Conservation (phyloP, 2,888 invertebrate genomes). For the Eupithecia dodoneata region DNA sequence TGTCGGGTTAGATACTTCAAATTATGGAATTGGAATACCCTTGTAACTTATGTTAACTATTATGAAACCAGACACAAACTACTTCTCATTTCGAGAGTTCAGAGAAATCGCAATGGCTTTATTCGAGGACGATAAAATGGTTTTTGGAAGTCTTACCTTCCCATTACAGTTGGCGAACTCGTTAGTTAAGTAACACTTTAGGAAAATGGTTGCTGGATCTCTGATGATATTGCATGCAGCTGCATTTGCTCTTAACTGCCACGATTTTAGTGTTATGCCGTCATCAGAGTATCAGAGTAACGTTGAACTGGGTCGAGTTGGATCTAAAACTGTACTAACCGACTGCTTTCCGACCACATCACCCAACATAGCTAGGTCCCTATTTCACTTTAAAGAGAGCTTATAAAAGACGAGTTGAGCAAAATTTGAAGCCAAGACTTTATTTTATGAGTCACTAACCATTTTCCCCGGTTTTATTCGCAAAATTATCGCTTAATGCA, state of each 20-base stretch:
- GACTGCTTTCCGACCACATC: neutral
- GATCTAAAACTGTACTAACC: conserved; percentile 21
- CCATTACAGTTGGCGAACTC: conserved; percentile 29
- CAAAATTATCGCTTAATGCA: neutral
- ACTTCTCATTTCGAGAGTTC: conserved; percentile 32
- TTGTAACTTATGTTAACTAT: conserved; percentile 47
- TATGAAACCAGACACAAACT: conserved; percentile 45
- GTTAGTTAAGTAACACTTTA: conserved; percentile 30
- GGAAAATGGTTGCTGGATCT: conserved; percentile 15
- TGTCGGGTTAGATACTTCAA: conserved; percentile 52
- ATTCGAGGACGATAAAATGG: conserved; percentile 31
- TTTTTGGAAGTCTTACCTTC: conserved; percentile 32
- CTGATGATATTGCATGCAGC: conserved; percentile 10
- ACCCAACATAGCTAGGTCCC: neutral
- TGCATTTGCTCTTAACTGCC: conserved; percentile 12
- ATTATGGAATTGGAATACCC: conserved; percentile 56
- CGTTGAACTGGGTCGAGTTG: conserved; percentile 12
- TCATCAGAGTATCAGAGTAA: neutral
- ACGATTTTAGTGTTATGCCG: neutral
- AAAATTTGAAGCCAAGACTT: neutral
- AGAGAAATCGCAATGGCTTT: conserved; percentile 34
- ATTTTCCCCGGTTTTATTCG: neutral
- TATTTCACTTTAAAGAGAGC: neutral
- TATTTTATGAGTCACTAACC: neutral
- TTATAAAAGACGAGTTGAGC: conserved; percentile 1